These are phyloP conservation scores for Malurus cyaneus DNA, from an alignment of 2,113 vertebrate genomes.

Conservation along the genomic window DNA sequence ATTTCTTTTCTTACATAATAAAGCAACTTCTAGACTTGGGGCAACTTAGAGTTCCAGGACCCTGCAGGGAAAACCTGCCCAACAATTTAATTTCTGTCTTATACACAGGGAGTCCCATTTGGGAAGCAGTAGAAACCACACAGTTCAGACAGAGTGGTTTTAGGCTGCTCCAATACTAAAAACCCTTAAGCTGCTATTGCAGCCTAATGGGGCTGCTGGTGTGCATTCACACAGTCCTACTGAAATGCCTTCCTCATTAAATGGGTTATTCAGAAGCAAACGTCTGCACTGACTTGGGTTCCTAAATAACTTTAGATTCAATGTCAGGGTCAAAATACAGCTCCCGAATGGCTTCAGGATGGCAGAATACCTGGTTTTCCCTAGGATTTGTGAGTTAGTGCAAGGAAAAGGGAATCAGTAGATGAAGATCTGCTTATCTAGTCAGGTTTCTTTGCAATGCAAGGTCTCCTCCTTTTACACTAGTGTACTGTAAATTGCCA, in stretches of 20 bases:
- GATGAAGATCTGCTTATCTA: background rate
- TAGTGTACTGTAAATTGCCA: constrained; percentile 1
- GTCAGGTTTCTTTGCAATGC: background rate
- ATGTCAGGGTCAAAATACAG: background rate
- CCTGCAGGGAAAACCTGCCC: background rate
- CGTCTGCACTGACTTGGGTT: background rate
- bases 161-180: background rate
- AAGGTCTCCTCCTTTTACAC: background rate
- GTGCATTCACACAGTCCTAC: background rate
- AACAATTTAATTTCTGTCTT: background rate
- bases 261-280: background rate
- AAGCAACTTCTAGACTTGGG: background rate
- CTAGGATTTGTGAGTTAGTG: background rate
- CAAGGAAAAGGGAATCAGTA: background rate
- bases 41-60: background rate
- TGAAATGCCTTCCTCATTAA: constrained; percentile 1
- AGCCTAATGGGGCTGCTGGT: background rate
- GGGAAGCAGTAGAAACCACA: background rate
- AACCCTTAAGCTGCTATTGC: background rate
- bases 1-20: background rate
- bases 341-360: background rate
- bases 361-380: background rate
- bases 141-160: background rate
- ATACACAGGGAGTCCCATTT: fast-evolving
- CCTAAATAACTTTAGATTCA: background rate